Percentiles rank a stretch among this genome's conserved stretches.
Evolutionary conservation across 2,797 vertebrate species (phyloP).

Genomic region (Paguma larvata): DNA sequence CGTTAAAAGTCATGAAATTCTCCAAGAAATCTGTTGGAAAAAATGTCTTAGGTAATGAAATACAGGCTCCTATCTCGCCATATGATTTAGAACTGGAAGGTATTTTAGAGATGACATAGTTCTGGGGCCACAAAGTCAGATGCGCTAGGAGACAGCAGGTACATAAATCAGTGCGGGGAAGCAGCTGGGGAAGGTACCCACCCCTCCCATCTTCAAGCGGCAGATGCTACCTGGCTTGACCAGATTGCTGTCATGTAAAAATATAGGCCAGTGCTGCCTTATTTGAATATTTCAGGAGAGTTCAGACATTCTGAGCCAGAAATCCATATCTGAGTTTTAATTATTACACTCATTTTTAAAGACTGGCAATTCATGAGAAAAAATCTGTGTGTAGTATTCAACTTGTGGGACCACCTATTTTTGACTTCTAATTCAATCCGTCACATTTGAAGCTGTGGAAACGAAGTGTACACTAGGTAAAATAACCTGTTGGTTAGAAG

Average conservation of each 20-base stretch:
- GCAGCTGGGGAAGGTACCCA: background rate
- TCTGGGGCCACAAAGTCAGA: background rate
- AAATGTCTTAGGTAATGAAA: background rate
- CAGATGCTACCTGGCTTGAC: background rate
- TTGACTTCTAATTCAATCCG: background rate
- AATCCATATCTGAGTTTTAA: background rate
- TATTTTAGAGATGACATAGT: background rate
- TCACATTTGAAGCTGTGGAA: background rate
- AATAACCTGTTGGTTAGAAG: background rate
- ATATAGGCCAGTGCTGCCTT: background rate
- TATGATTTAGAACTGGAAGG: background rate
- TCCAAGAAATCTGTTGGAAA: constrained; percentile 1
- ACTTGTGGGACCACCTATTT: background rate
- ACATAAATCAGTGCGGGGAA: background rate
- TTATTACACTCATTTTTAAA: constrained; percentile 19
- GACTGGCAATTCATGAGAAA: background rate
- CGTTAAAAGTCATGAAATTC: background rate
- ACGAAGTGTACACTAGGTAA: constrained; percentile 13
- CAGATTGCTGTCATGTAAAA: background rate
- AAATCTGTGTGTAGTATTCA: background rate
- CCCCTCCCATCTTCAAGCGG: background rate
- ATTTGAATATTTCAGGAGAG: background rate
- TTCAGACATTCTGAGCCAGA: constrained; percentile 16
- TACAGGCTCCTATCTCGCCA: background rate
- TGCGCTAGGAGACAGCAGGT: background rate